Evolutionary conservation across 1,140 invertebrate genomes (phyloP).

Genomic region (Hydropsyche tenuis): DNA sequence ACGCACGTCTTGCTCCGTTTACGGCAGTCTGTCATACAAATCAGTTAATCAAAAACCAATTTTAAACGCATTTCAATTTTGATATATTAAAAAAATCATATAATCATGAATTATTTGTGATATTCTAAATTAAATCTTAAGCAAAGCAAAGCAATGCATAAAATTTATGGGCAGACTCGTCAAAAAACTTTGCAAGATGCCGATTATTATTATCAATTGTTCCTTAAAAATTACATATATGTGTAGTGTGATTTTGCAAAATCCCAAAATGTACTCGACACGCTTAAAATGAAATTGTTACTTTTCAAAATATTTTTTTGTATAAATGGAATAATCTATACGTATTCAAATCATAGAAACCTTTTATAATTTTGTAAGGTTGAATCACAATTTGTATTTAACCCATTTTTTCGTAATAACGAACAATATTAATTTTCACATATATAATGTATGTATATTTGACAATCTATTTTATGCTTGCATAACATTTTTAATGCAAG

Average conservation of each 20-base stretch:
- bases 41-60: no score
- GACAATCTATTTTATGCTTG: slow-evolving; percentile 18
- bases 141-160: neutral
- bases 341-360: no score
- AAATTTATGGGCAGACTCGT: slow-evolving; percentile 15
- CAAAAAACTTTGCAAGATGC: slow-evolving; percentile 21
- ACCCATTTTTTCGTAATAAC: no score
- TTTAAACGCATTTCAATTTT: no score
- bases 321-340: no score
- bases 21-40: neutral
- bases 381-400: no score
- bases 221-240: neutral
- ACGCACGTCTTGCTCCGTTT: neutral
- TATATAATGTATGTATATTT: neutral
- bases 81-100: no score
- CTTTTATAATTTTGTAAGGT: no score
- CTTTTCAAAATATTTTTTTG: no score
- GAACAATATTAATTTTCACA: no score
- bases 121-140: slow-evolving; percentile 37
- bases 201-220: neutral
- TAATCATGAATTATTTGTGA: slow-evolving; percentile 6
- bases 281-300: neutral
- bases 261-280: neutral
- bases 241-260: neutral
- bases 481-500: slow-evolving; percentile 14